These are phyloP conservation scores for Denticeps clupeoides DNA, from an alignment of 2,797 vertebrate species.

Conservation along the genomic window DNA sequence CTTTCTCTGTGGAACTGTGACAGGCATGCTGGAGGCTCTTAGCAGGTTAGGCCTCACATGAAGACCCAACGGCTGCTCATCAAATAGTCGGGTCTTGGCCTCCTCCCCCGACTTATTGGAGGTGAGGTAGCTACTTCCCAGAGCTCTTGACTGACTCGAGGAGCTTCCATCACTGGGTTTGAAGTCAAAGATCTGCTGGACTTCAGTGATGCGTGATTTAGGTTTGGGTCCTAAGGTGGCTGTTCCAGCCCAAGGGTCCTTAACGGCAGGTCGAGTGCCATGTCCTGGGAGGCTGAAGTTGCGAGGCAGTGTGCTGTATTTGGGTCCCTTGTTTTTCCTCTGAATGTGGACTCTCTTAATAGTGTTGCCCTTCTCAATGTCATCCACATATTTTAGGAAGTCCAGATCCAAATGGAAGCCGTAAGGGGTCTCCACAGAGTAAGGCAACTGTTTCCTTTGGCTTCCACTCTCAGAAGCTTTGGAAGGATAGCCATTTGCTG, in stretches of 20 bases:
- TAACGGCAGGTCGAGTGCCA: slow-evolving; percentile 50
- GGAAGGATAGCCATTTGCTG: slow-evolving; percentile 66
- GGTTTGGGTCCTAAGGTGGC: slow-evolving; percentile 64
- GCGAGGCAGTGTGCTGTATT: slow-evolving; percentile 89
- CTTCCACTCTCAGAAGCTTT: slow-evolving; percentile 61
- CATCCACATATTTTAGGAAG: slow-evolving; percentile 96
- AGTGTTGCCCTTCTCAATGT: slow-evolving; percentile 97
- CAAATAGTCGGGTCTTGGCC: slow-evolving; percentile 24
- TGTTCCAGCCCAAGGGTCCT: slow-evolving; percentile 68
- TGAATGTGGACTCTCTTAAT: slow-evolving; percentile 90
- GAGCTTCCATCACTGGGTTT: slow-evolving; percentile 41
- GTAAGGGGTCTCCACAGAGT: slow-evolving; percentile 94
- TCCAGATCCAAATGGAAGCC: slow-evolving; percentile 95
- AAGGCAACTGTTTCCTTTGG: slow-evolving; percentile 77
- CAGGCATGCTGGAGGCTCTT: slow-evolving; percentile 86
- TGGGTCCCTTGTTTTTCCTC: slow-evolving; percentile 78
- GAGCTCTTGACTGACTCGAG: slow-evolving; percentile 36
- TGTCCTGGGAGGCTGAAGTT: slow-evolving; percentile 90
- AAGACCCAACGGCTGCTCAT: slow-evolving; percentile 43
- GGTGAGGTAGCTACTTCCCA: slow-evolving; percentile 41
- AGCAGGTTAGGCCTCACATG: slow-evolving; percentile 75
- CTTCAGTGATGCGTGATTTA: slow-evolving; percentile 66
- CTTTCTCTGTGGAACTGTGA: slow-evolving; percentile 68
- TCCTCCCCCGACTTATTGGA: slow-evolving; percentile 40
- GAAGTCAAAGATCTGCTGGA: slow-evolving; percentile 56